Evolutionary conservation across 2,888 invertebrate species (phyloP), one percentile per base, ranked within the genome.

Genomic region (Lacanobia wlatinum): DNA sequence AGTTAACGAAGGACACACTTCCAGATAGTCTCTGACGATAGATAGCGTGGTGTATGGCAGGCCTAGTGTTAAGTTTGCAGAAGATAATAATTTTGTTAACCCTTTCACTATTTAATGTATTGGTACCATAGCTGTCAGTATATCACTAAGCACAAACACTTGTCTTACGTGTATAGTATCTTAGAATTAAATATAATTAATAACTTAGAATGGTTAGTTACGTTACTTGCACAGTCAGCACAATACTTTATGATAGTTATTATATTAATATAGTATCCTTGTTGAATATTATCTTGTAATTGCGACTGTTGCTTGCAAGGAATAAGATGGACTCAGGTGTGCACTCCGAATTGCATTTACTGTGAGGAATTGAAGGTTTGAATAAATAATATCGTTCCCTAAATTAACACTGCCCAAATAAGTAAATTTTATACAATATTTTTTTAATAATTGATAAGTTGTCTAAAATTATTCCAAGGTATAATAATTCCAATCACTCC

Each of bases 191-290:
- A 80, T 72, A 75, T 75, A 81, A 84, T 86, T 85, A 83, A 78
- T 87, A 87, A 81, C 79, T 84, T 90, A 89, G 83, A 80, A 84
- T 88, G 87, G 84, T 89, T 89, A 90, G 82, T 86, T 89, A 84
- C 88, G 87, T 87, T 89, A 76, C 58, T 59, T 92, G 94, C 95
- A 95, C 95, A 90, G 87, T 91, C 90, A 88, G 94, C 94, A 95
- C 94, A 92, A 91, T 89, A 86, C 79, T 78, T 85, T 85, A 87
- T 85, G 88, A 87, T 84, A 86, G 87, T 89, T 91, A 89, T 87
- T 72, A 68, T 62, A 78, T 71, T 84, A 82, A 63, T 64, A 83
- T 89, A 88, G 86, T 80, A 84, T 76, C 83, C 80, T 86, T 87
- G 87, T 87, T 89, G 82, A 86, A 84, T 83, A 82, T 85, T 86